phyloP scores from a whole-genome alignment of 2,797 vertebrate genomes.

The Galaxias olidus region DNA sequence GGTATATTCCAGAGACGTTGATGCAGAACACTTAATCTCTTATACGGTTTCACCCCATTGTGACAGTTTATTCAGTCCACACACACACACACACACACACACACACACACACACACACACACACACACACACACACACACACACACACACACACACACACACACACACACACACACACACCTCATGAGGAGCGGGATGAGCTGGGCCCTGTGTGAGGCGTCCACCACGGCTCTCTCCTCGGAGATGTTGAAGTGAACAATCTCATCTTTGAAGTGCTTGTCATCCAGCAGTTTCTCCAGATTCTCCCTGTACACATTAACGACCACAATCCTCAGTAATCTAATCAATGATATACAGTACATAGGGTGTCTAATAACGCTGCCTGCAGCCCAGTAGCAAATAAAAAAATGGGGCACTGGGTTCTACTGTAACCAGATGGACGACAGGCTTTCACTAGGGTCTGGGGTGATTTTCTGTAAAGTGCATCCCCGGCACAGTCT shows the following conservation, averaged over 20 bases:
- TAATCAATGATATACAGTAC: background rate
- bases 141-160: background rate
- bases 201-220: conserved; percentile 79
- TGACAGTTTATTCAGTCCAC: background rate
- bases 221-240: conserved; percentile 85
- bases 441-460: background rate
- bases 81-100: background rate
- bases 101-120: background rate
- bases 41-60: too few relatives aligned
- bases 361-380: background rate
- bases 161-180: conserved; percentile 59
- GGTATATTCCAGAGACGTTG: too few relatives aligned
- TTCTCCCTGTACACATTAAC: conserved; percentile 80
- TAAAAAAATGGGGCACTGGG: background rate
- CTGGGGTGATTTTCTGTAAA: conserved; percentile 7
- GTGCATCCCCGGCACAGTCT: conserved; percentile 19
- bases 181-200: conserved; percentile 95
- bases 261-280: conserved; percentile 96
- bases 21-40: too few relatives aligned
- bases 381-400: too few relatives aligned
- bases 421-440: background rate
- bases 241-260: conserved; percentile 94
- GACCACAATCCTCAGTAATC: background rate
- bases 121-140: background rate
- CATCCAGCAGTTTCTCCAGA: conserved; percentile 88